phyloP scores from a whole-genome alignment of 1,140 invertebrate genomes.

The Scaptomyza montana region DNA sequence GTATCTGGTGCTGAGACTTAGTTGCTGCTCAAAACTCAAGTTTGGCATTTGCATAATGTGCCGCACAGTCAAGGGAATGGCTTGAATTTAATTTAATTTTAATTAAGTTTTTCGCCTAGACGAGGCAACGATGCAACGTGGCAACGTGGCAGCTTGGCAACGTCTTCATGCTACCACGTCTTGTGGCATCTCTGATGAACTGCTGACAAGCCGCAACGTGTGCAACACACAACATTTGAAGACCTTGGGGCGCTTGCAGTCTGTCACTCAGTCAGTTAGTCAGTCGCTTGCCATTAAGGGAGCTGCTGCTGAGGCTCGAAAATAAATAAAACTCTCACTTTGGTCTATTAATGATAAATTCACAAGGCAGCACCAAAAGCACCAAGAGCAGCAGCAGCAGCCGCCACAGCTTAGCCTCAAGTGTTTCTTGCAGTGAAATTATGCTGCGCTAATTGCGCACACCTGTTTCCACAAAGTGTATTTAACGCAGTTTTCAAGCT shows the following conservation, averaged over 20 bases:
- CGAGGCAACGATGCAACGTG: background rate
- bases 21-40: background rate
- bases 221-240: constrained; percentile 7
- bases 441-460: constrained; percentile 72
- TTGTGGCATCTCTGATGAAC: constrained; percentile 30
- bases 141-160: background rate
- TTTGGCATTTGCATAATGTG: constrained; percentile 25
- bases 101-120: constrained; percentile 57
- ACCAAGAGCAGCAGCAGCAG: constrained; percentile 8
- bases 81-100: constrained; percentile 63
- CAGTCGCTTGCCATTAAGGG: constrained; percentile 59
- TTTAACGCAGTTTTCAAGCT: constrained; percentile 58
- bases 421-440: constrained; percentile 65
- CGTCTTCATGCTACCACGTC: constrained; percentile 3
- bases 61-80: constrained; percentile 19
- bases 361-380: constrained; percentile 44
- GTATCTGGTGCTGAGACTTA: constrained; percentile 31
- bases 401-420: constrained; percentile 22
- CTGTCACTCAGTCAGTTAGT: background rate
- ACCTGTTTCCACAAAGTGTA: constrained; percentile 46
- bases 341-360: constrained; percentile 79
- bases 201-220: constrained; percentile 24
- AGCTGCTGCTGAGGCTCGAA: constrained; percentile 24
- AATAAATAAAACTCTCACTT: constrained; percentile 59
- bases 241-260: constrained; percentile 52